These are phyloP conservation scores for Dolomedes plantarius DNA, from an alignment of 2,888 invertebrate species.

Conservation along the genomic window DNA sequence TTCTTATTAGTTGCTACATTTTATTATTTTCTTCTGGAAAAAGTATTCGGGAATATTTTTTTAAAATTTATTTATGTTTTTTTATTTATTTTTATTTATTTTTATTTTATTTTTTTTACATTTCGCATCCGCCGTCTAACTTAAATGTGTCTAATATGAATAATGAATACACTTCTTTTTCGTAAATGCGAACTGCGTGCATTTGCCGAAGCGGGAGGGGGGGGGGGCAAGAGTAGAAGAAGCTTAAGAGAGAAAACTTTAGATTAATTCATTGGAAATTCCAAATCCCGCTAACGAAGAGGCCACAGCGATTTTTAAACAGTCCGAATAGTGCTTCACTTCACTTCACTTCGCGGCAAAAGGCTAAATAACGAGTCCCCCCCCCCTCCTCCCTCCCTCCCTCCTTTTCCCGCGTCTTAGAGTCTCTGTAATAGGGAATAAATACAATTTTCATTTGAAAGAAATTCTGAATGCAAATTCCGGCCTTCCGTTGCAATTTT, in stretches of 20 bases:
- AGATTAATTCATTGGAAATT: slow-evolving; percentile 66
- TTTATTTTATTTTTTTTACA: too few relatives aligned
- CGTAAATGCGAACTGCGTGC: slow-evolving; percentile 25
- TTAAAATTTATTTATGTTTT: too few relatives aligned
- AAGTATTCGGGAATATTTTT: not conserved
- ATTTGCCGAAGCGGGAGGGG: not conserved
- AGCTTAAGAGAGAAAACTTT: slow-evolving; percentile 18
- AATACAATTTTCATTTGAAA: slow-evolving; percentile 46
- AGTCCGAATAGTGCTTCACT: not conserved
- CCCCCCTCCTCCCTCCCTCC: not conserved
- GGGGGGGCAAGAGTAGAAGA: not conserved
- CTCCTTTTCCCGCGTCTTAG: not conserved
- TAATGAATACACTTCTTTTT: slow-evolving; percentile 53
- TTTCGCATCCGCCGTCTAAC: not conserved
- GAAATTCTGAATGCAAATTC: slow-evolving; percentile 53
- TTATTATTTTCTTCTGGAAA: not conserved
- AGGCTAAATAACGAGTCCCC: not conserved
- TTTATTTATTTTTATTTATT: too few relatives aligned
- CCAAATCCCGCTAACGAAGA: slow-evolving; percentile 38
- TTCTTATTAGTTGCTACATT: slow-evolving; percentile 9
- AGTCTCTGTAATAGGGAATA: slow-evolving; percentile 44
- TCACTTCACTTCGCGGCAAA: not conserved
- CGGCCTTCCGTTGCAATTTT: slow-evolving; percentile 61
- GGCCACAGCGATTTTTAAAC: slow-evolving; percentile 14
- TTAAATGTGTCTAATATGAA: slow-evolving; percentile 60